Evolutionary conservation across 2,888 invertebrate genomes (phyloP), one percentile per base, ranked within the genome.

Genomic region (Apantesis nais): DNA sequence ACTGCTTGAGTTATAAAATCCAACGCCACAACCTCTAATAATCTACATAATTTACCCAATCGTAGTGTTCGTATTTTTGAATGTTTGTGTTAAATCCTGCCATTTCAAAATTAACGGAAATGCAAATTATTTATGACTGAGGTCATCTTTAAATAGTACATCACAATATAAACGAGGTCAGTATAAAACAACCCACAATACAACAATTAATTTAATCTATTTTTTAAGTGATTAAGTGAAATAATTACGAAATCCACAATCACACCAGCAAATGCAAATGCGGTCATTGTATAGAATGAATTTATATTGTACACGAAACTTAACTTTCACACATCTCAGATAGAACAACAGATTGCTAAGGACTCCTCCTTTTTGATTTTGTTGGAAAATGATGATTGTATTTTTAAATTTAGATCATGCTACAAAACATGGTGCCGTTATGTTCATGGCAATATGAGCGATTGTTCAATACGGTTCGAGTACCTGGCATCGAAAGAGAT

Each of bases 401-500:
- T 31, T 12, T 34, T 48, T 68, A 22, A 37, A 37, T 77, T 14
- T 79, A 98, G 97, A 98, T 99, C 84, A 96, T 99, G 95, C 96
- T 99, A 34, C 99, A 99, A 95, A 97, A 97, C 77, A 95, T 98
- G 89, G 98, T 99, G 72, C 99, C 99, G 0, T 95, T 99, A 71
- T 99, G 99, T 89, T 99, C 99, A 0, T 98, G 98, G 97, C 99
- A 99, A 92, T 99, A 99, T 92, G 99, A 99, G 92, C 96, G 99
- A 72, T 96, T 99, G 64, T 99, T 99, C 93, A 99, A 99, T 93
- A 99, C 99, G 1, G 98, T 98, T 3, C 97, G 99, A 72, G 96
- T 99, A 68, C 99, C 99, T 0, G 99, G 99, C 19, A 95, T 98
- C 55, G 99, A 99, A 91, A 97, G 98, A 0, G 99, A 99, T 93